Conservation (phyloP, 2,797 vertebrate genomes). For the Gadopsis bispinosus region DNA sequence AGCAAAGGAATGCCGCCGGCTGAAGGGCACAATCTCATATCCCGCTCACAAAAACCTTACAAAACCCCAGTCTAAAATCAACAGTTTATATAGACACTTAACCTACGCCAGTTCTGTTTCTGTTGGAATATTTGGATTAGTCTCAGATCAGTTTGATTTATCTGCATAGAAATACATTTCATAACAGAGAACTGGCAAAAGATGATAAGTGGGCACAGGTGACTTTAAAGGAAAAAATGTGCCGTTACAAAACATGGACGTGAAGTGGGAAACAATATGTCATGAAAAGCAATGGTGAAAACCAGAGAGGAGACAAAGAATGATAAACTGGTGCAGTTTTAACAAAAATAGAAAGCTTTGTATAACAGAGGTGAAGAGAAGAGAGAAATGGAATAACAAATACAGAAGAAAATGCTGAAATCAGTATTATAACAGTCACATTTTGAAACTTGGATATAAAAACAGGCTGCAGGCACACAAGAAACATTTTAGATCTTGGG, state of each 20-base stretch:
- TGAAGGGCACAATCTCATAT: conserved; percentile 64
- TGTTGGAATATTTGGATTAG: conserved; percentile 12
- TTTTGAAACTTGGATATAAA: conserved; percentile 24
- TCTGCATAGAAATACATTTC: not conserved
- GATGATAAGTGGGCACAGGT: not conserved
- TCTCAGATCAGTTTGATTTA: conserved; percentile 16
- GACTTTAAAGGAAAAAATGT: not conserved
- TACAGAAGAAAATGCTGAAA: conserved; percentile 10
- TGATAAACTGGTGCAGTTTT: not conserved
- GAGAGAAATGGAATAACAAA: not conserved
- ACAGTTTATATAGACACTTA: conserved; percentile 18
- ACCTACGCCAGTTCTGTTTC: conserved; percentile 17
- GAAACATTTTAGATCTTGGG: conserved; percentile 10
- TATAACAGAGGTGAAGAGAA: not conserved
- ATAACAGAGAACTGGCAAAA: conserved; percentile 1
- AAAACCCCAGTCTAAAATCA: conserved; percentile 39
- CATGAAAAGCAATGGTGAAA: not conserved
- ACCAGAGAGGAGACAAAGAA: not conserved
- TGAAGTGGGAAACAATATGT: conserved; percentile 8
- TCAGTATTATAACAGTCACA: conserved; percentile 19
- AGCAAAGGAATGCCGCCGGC: conserved; percentile 67
- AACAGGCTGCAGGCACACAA: conserved; percentile 9
- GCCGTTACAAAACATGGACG: not conserved
- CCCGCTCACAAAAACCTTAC: conserved; percentile 24
- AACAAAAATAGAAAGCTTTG: not conserved